phyloP scores from a whole-genome alignment of 2,113 vertebrate genomes.

The Engystomops pustulosus region DNA sequence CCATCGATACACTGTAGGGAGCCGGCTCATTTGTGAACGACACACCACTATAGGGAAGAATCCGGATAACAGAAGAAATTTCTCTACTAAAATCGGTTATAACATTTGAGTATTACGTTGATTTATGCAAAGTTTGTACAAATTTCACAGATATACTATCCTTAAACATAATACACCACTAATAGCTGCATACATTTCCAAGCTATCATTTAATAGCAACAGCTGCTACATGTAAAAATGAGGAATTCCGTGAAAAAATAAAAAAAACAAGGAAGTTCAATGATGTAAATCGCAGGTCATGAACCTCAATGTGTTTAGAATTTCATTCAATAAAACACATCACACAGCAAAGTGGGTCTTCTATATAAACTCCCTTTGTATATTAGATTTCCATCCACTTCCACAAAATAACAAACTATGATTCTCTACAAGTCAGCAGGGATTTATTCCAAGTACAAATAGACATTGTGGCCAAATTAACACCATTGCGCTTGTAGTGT shows the following conservation, averaged over 20 bases:
- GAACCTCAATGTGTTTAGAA: constrained; percentile 24
- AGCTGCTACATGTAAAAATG: background rate
- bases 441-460: background rate
- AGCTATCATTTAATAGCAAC: background rate
- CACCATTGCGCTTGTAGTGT: background rate
- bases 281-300: constrained; percentile 15
- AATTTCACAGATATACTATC: no score
- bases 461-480: background rate
- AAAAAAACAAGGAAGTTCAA: background rate
- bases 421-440: background rate
- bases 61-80: no score
- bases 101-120: no score
- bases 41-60: no score
- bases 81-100: no score
- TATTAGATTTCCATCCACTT: background rate
- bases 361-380: constrained; percentile 17
- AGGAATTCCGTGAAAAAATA: background rate
- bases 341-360: background rate
- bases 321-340: background rate
- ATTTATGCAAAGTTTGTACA: no score
- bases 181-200: background rate
- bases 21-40: no score
- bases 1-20: no score
- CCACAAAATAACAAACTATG: constrained; percentile 4
- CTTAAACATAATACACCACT: no score